Evolutionary conservation across 2,797 vertebrate species (phyloP).

Genomic region (Pseudochirops corinnae): DNA sequence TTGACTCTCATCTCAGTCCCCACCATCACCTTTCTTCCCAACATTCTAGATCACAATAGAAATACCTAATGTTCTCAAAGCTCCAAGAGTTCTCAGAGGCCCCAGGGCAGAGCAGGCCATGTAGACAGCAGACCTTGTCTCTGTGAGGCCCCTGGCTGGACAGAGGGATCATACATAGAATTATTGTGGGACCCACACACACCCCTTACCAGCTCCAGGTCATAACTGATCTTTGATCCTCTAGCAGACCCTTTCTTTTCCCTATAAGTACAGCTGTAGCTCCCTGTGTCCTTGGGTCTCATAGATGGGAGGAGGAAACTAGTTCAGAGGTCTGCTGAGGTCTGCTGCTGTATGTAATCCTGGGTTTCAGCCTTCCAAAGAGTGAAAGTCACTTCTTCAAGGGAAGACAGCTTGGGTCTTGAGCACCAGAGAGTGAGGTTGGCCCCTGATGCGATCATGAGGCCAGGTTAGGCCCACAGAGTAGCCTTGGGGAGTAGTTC

Average conservation of each 20-base stretch:
- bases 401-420: neutral
- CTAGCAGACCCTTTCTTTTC: fast-evolving
- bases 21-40: neutral
- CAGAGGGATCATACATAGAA: neutral
- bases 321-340: neutral
- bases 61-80: neutral
- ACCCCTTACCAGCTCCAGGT: neutral
- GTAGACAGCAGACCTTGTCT: too few relatives aligned
- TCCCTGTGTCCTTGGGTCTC: neutral
- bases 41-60: neutral
- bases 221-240: neutral
- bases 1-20: neutral
- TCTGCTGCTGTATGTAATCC: neutral
- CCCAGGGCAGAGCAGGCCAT: neutral
- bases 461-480: neutral
- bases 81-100: neutral
- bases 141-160: neutral
- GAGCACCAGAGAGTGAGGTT: neutral
- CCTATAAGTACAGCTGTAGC: neutral
- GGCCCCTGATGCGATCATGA: fast-evolving
- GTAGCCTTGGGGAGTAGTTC: neutral
- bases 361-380: neutral
- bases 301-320: neutral
- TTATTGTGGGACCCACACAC: neutral
- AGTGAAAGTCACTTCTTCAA: neutral